Evolutionary conservation across 2,797 vertebrate genomes (phyloP), one percentile per base, ranked within the genome.

Genomic region (Channallabes apus): DNA sequence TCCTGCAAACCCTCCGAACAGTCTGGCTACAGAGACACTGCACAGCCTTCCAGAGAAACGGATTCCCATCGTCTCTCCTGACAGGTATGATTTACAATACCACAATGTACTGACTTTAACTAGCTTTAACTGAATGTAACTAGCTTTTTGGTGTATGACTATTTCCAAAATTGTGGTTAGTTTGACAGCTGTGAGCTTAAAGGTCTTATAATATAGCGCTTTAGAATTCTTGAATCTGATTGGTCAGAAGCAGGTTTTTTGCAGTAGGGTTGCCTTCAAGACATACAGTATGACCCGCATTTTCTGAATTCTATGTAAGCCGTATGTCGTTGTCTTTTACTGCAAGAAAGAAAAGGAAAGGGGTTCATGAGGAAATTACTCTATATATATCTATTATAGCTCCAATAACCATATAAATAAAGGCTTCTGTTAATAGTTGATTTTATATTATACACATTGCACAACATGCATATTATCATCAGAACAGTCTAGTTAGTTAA

Each of bases 1-100:
- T 77, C 89, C 90, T 88, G 94, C 91, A 58, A 93, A 92, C 85
- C 94, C 94, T 7, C 95, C 95, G 62, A 94, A 88, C 91, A 95
- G 94, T 85, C 91, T 96, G 86, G 92, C 91, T 73, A 93, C 94
- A 11, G 90, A 93, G 86, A 90, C 91, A 22, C 90, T 91, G n/a
- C 91, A 92, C 85, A 90, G 92, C 12, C 22, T 90, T 32, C 86
- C 89, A 17, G 94, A 93, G 73, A 92, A 92, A 62, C 92, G 88
- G 24, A 96, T 95, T 89, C 94, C 95, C 38, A 95, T 95, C 5
- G 95, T 96, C 56, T 95, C 95, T 81, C 95, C 95, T 58, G 95
- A 96, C 91, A 96, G 95, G 95, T 96, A 89, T n/a, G 73, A 62
- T 17, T 38, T 35, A 64, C n/a, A 7, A 11, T 58, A 29, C 20